Evolutionary conservation across 2,888 invertebrate genomes (phyloP).

Genomic region (Brachypalpus laphriformis): DNA sequence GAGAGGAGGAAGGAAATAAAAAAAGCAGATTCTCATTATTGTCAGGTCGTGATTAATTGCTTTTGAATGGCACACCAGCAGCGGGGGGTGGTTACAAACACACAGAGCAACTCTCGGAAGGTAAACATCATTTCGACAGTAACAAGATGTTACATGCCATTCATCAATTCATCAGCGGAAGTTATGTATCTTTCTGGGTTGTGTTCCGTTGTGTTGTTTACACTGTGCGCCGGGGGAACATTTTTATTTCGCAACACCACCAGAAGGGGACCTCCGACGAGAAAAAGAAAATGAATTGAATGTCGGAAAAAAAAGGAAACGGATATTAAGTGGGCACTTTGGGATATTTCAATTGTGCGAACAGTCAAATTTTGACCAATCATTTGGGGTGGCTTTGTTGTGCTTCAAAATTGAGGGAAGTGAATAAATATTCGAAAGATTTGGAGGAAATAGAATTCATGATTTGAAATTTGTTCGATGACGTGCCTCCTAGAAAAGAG

Average conservation of each 20-base stretch:
- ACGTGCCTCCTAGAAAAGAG: too few relatives aligned
- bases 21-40: conserved; percentile 76
- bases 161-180: conserved; percentile 72
- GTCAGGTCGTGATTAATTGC: conserved; percentile 78
- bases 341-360: conserved; percentile 56
- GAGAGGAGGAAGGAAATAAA: conserved; percentile 9
- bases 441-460: conserved; percentile 44
- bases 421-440: background rate
- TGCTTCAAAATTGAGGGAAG: conserved; percentile 17
- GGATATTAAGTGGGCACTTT: conserved; percentile 61
- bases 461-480: conserved; percentile 5
- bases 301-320: conserved; percentile 39
- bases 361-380: conserved; percentile 60
- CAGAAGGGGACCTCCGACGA: background rate
- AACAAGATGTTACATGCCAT: conserved; percentile 72
- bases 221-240: conserved; percentile 5
- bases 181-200: conserved; percentile 53
- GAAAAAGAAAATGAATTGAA: background rate
- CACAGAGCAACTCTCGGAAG: conserved; percentile 50
- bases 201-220: conserved; percentile 16
- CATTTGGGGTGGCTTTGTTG: conserved; percentile 33
- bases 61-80: conserved; percentile 68
- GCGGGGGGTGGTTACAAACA: conserved; percentile 7
- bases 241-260: conserved; percentile 8
- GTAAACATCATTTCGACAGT: conserved; percentile 73